Evolutionary conservation across 1,140 invertebrate genomes (phyloP).

Genomic region (Phymastichus coffea): DNA sequence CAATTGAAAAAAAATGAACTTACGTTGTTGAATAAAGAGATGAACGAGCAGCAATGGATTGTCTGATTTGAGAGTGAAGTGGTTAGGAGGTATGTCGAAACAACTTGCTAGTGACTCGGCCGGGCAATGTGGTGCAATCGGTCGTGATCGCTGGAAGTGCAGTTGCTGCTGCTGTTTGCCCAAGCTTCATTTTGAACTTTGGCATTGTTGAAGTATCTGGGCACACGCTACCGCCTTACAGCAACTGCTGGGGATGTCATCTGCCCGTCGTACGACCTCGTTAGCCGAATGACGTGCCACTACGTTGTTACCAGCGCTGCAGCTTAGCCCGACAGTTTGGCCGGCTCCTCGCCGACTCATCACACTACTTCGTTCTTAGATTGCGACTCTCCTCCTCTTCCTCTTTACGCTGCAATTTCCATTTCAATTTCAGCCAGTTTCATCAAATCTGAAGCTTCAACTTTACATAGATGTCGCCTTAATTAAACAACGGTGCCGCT

Average conservation of each 20-base stretch:
- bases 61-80: background rate
- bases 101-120: background rate
- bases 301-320: background rate
- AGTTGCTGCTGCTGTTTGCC: background rate
- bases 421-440: too few relatives aligned
- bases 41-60: background rate
- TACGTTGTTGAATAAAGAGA: background rate
- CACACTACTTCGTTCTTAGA: too few relatives aligned
- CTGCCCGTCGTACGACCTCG: background rate
- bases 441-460: too few relatives aligned
- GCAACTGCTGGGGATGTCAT: background rate
- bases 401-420: too few relatives aligned
- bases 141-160: background rate
- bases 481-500: too few relatives aligned
- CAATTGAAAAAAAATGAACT: background rate
- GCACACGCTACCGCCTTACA: background rate
- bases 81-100: background rate
- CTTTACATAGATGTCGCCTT: too few relatives aligned
- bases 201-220: slow-evolving; percentile 35
- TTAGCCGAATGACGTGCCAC: background rate
- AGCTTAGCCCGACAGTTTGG: too few relatives aligned
- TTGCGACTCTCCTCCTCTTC: too few relatives aligned
- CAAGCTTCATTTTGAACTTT: slow-evolving; percentile 42
- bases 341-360: background rate
- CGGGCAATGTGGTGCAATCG: background rate